Evolutionary conservation across 2,797 vertebrate genomes (phyloP).

Genomic region (Neosilurus mollespiculum): DNA sequence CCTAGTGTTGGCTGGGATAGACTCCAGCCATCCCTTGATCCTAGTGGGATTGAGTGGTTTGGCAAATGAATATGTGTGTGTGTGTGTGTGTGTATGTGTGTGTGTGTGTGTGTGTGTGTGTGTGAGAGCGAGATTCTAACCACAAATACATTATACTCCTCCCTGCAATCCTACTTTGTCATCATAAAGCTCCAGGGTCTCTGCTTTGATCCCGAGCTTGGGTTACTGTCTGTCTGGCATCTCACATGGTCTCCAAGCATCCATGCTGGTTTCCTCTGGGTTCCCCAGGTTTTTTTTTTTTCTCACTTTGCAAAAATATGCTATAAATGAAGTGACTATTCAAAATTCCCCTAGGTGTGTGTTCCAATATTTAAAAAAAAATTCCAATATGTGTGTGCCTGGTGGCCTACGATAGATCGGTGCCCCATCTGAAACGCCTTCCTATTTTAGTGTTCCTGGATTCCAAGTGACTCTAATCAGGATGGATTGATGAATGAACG

Average conservation of each 20-base stretch:
- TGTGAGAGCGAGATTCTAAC: not conserved
- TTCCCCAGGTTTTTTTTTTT: not conserved
- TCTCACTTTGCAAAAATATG: not conserved
- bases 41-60: too few species aligned
- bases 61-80: too few species aligned
- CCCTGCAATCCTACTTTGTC: not conserved
- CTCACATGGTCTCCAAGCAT: not conserved
- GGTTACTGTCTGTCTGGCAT: not conserved
- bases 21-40: too few species aligned
- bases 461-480: not conserved
- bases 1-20: too few species aligned
- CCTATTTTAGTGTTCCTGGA: not conserved
- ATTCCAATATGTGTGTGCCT: too few species aligned
- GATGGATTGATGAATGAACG: not conserved
- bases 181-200: not conserved
- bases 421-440: not conserved
- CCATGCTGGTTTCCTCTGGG: not conserved
- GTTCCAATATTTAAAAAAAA: too few species aligned
- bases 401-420: not conserved
- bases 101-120: too few species aligned
- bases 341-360: not conserved
- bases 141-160: not conserved
- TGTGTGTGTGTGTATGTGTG: accelerated
- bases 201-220: not conserved
- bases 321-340: not conserved